phyloP scores from a whole-genome alignment of 2,113 vertebrate species.

The Oceanites oceanicus region DNA sequence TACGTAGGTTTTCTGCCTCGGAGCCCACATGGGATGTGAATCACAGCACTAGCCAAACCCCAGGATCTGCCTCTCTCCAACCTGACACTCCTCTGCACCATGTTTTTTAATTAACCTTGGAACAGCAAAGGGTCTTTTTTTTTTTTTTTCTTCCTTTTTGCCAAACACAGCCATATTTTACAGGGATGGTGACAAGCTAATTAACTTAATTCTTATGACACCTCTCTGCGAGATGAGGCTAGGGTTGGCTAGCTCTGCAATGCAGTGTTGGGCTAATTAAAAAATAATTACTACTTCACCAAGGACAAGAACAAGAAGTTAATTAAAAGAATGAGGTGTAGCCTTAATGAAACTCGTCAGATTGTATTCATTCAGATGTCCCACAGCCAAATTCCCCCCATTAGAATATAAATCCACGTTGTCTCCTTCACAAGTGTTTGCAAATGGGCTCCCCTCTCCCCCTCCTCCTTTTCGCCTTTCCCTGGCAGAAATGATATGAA shows the following conservation, averaged over 20 bases:
- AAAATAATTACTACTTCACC: conserved; percentile 83
- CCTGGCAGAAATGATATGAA: background rate
- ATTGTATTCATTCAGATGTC: conserved; percentile 25
- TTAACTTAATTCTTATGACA: conserved; percentile 84
- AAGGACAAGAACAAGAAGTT: conserved; percentile 82
- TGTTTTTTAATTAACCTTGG: conserved; percentile 81
- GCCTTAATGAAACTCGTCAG: conserved; percentile 75
- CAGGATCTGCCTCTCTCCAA: background rate
- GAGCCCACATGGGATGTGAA: background rate
- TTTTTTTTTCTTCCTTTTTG: background rate
- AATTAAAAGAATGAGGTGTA: conserved; percentile 79
- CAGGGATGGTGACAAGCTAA: conserved; percentile 78
- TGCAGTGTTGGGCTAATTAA: conserved; percentile 77
- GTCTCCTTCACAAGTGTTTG: background rate
- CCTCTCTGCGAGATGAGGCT: conserved; percentile 75
- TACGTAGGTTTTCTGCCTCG: fast-evolving
- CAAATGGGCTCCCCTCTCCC: background rate
- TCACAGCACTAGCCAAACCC: background rate
- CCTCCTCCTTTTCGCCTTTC: background rate
- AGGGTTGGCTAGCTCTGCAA: conserved; percentile 73
- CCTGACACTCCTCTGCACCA: background rate
- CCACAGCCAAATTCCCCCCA: conserved; percentile 31
- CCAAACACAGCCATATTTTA: conserved; percentile 76
- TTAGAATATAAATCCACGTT: conserved; percentile 14
- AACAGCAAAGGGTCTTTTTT: conserved; percentile 58